phyloP scores from a whole-genome alignment of 1,140 invertebrate genomes.

The Dryas iulia region DNA sequence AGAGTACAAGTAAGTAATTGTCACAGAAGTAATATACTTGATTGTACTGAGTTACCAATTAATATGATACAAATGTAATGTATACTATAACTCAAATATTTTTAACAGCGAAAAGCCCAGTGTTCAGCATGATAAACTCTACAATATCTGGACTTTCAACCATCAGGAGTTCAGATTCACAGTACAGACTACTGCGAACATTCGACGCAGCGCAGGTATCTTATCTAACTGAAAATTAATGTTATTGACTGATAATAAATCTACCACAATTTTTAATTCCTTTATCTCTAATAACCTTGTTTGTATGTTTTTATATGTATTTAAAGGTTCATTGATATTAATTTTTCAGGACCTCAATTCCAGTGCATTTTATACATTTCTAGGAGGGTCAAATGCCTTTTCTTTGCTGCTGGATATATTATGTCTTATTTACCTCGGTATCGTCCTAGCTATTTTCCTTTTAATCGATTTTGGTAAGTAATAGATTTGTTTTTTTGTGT shows the following conservation, averaged over 20 bases:
- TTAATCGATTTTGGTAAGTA: slow-evolving; percentile 67
- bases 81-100: not conserved
- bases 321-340: not conserved
- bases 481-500: not conserved
- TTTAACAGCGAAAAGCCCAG: slow-evolving; percentile 77
- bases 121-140: slow-evolving; percentile 78
- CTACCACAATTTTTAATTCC: not conserved
- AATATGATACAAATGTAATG: not conserved
- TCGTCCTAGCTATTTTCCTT: slow-evolving; percentile 58
- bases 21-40: not conserved
- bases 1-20: slow-evolving; percentile 86
- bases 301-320: not conserved
- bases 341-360: slow-evolving; percentile 66
- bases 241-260: not conserved
- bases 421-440: slow-evolving; percentile 61
- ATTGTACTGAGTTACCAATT: not conserved
- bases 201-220: slow-evolving; percentile 82
- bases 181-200: slow-evolving; percentile 83
- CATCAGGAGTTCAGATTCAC: slow-evolving; percentile 65
- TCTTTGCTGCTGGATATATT: slow-evolving; percentile 65
- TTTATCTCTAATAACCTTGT: not conserved
- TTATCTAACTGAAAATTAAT: not conserved
- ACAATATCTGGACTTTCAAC: slow-evolving; percentile 76
- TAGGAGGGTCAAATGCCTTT: slow-evolving; percentile 60
- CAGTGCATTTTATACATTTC: slow-evolving; percentile 62